These are phyloP conservation scores for Hesperophylax magnus DNA, from an alignment of 1,140 invertebrate species.

Conservation along the genomic window DNA sequence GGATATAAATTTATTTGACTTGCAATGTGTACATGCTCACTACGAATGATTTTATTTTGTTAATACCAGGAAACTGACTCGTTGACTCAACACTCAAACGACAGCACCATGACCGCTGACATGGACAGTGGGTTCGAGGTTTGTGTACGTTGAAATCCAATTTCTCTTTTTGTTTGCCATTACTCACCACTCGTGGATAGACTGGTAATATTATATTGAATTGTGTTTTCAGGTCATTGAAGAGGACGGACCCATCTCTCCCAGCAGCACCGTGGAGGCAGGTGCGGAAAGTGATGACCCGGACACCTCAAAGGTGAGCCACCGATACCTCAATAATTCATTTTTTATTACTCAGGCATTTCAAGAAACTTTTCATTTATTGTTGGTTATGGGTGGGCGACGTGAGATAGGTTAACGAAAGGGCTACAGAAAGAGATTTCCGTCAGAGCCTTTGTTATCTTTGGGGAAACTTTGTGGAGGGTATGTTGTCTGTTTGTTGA, in stretches of 20 bases:
- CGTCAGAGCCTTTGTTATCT: too few species aligned
- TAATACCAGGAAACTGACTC: conserved; percentile 23
- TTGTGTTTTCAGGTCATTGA: conserved; percentile 61
- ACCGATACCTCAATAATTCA: neutral
- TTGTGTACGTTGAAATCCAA: neutral
- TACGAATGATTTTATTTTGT: neutral
- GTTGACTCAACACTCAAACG: neutral
- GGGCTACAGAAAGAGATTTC: too few species aligned
- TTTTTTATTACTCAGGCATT: too few species aligned
- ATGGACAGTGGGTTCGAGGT: conserved; percentile 64
- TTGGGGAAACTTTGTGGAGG: too few species aligned
- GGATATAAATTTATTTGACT: too few species aligned
- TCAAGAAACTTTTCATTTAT: too few species aligned
- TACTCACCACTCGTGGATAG: neutral
- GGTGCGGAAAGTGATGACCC: conserved; percentile 64
- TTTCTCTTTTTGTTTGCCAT: neutral
- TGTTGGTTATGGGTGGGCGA: too few species aligned
- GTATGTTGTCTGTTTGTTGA: too few species aligned
- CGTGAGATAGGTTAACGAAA: too few species aligned
- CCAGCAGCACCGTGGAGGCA: conserved; percentile 64
- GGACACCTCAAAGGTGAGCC: conserved; percentile 61
- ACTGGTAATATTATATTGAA: neutral
- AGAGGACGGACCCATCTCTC: conserved; percentile 64
- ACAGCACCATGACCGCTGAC: conserved; percentile 47
- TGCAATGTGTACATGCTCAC: too few species aligned